These are phyloP conservation scores for Calephelis nemesis DNA, from an alignment of 1,140 invertebrate genomes.

Conservation along the genomic window DNA sequence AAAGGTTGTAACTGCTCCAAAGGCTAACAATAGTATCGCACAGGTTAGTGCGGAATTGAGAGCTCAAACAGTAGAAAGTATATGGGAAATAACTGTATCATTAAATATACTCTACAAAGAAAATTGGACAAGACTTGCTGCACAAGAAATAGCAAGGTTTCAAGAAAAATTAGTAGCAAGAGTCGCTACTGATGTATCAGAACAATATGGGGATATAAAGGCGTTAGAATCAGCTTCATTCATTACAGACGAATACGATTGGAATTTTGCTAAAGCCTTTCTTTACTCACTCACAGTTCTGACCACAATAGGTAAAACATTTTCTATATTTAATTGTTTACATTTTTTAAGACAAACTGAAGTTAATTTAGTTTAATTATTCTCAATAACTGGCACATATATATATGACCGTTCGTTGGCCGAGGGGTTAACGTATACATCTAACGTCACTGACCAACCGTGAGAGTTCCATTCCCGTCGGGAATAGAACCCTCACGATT, in stretches of 20 bases:
- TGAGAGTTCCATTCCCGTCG: too few species aligned
- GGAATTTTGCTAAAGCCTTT: slow-evolving; percentile 96
- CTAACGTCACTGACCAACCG: too few species aligned
- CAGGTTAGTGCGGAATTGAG: slow-evolving; percentile 76
- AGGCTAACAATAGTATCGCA: slow-evolving; percentile 58
- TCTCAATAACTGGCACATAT: too few species aligned
- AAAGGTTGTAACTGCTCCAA: slow-evolving; percentile 58
- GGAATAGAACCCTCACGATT: too few species aligned
- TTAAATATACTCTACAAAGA: slow-evolving; percentile 96
- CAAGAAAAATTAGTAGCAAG: slow-evolving; percentile 91
- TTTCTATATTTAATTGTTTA: slow-evolving; percentile 42
- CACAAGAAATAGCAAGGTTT: slow-evolving; percentile 92
- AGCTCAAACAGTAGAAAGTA: slow-evolving; percentile 89
- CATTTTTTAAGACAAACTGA: neutral
- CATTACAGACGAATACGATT: slow-evolving; percentile 85
- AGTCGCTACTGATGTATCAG: slow-evolving; percentile 86
- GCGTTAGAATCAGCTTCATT: slow-evolving; percentile 73
- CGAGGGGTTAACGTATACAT: too few species aligned
- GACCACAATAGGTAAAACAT: slow-evolving; percentile 95
- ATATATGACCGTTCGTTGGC: too few species aligned
- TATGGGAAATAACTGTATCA: slow-evolving; percentile 96
- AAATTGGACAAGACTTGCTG: slow-evolving; percentile 94
- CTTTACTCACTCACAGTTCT: slow-evolving; percentile 97
- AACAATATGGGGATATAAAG: slow-evolving; percentile 66
- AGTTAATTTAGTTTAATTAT: too few species aligned